These are phyloP conservation scores for Marasmarcha lunaedactyla DNA, from an alignment of 2,888 invertebrate genomes.

Conservation along the genomic window DNA sequence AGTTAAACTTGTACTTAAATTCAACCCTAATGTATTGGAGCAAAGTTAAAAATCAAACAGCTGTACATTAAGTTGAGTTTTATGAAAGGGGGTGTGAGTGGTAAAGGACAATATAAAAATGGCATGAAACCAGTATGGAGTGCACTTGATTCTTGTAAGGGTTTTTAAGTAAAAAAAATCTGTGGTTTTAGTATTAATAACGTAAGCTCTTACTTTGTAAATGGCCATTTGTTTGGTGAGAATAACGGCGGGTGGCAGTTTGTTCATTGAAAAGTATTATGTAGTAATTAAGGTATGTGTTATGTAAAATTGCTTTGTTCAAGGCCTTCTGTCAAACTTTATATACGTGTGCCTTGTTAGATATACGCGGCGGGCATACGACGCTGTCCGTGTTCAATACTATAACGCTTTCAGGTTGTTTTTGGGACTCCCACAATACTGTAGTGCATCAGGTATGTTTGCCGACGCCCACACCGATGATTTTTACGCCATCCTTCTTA, in stretches of 20 bases:
- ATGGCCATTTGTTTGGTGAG: constrained; percentile 19
- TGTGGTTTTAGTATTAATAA: constrained; percentile 38
- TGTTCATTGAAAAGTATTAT: not conserved
- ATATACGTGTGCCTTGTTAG: too few relatives aligned
- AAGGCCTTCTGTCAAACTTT: too few relatives aligned
- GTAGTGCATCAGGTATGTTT: too few relatives aligned
- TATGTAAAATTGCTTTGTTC: too few relatives aligned
- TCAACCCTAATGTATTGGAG: constrained; percentile 9
- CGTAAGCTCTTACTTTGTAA: constrained; percentile 11
- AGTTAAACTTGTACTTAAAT: constrained; percentile 3
- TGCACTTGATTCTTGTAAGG: constrained; percentile 3
- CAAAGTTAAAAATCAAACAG: constrained; percentile 19
- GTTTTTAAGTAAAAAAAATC: constrained; percentile 18
- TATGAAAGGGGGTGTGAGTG: constrained; percentile 39
- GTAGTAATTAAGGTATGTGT: too few relatives aligned
- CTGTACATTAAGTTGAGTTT: not conserved
- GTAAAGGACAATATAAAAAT: constrained; percentile 53
- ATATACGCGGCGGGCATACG: too few relatives aligned
- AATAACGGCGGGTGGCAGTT: constrained; percentile 11
- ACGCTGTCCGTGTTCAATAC: too few relatives aligned
- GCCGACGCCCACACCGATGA: too few relatives aligned
- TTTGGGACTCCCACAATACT: too few relatives aligned
- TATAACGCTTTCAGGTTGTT: too few relatives aligned
- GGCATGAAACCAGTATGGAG: constrained; percentile 27
- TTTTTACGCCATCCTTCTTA: too few relatives aligned